phyloP scores from a whole-genome alignment of 2,113 vertebrate species.

The Melanostigma gelatinosum region DNA sequence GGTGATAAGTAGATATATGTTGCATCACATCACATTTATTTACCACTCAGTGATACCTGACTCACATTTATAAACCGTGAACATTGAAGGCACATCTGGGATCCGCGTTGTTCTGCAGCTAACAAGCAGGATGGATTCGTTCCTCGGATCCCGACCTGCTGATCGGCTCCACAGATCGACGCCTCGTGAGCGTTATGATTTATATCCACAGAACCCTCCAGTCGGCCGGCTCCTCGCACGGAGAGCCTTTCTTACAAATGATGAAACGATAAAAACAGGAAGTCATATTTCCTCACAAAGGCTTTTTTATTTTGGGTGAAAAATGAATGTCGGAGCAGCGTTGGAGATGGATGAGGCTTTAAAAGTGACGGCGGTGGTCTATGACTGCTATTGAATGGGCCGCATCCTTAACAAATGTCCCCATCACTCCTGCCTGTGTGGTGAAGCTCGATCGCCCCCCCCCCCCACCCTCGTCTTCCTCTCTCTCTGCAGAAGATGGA shows the following conservation, averaged over 20 bases:
- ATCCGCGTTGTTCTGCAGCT: conserved; percentile 33
- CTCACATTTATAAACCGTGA: conserved; percentile 9
- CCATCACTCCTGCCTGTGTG: conserved; percentile 55
- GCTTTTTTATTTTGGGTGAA: conserved; percentile 47
- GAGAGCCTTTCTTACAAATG: conserved; percentile 65
- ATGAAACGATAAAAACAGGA: conserved; percentile 73
- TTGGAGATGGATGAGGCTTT: conserved; percentile 71
- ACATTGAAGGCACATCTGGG: not conserved
- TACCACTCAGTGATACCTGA: not conserved
- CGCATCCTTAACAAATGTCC: conserved; percentile 76
- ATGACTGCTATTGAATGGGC: conserved; percentile 71
- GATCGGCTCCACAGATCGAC: conserved; percentile 52
- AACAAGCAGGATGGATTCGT: conserved; percentile 66
- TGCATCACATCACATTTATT: not conserved
- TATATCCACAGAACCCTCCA: conserved; percentile 21
- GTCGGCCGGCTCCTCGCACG: not conserved
- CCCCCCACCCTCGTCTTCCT: not conserved
- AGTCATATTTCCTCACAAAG: conserved; percentile 73
- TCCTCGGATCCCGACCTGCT: conserved; percentile 45
- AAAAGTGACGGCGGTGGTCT: conserved; percentile 71
- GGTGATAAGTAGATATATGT: too few relatives aligned
- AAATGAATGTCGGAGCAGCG: conserved; percentile 29
- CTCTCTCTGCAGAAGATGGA: conserved; percentile 71
- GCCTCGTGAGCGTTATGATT: conserved; percentile 49
- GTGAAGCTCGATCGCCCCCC: conserved; percentile 41